Evolutionary conservation across 2,888 invertebrate species (phyloP), one percentile per base, ranked within the genome.

Genomic region (Cephus rjabovi): DNA sequence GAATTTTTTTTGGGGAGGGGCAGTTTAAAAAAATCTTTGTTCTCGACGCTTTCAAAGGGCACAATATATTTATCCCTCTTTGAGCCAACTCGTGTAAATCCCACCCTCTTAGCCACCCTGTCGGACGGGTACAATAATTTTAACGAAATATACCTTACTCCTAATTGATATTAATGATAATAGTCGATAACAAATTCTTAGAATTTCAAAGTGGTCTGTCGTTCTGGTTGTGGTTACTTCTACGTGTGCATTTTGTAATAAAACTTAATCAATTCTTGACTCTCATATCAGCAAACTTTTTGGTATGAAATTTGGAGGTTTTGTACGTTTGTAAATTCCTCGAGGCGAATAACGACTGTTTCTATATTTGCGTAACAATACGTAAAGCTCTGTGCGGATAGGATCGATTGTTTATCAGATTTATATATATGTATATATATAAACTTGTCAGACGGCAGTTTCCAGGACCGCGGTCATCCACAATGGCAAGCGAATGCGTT

Each of bases 181-280:
- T 83, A 84, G 84, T 81, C 77, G 81, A 83, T 83, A 83, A 83
- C 78, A 83, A 84, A 82, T 80, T 80, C 74, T 73, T 80, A 79
- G 79, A 85, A 81, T 80, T 83, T 69, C 78, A 79, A 73, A 79
- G 77, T 79, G 81, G 76, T 80, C 80, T 82, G 77, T 83, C 83
- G 79, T 84, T 83, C 83, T 83, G 86, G 82, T 85, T 84, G 87
- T 84, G 84, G 82, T 84, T 84, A 84, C 79, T 84, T 83, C 81
- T 83, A 80, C 81, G 77, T 79, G 74, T 82, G 79, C 78, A 83
- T 79, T 85, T 85, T 84, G 80, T 81, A 81, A 82, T 81, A 82
- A 84, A 83, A 79, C 83, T 81, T 79, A 82, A 80, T 79, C 71
- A 74, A 85, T 83, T 83, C 77, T 77, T 76, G 34, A 80, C 74